phyloP scores from a whole-genome alignment of 2,888 invertebrate genomes.

The Barypeithes pellucidus region DNA sequence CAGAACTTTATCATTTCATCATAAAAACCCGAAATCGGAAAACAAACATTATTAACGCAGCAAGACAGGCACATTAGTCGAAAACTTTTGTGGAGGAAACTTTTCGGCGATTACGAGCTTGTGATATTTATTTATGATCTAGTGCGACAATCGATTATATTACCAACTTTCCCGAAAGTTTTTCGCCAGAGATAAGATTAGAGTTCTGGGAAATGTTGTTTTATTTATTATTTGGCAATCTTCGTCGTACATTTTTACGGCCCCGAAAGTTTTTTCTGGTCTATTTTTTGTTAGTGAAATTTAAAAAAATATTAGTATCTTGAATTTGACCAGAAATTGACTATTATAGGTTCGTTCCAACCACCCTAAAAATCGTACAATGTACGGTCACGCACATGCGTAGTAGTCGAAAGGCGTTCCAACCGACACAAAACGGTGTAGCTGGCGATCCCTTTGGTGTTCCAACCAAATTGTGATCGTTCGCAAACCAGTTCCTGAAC shows the following conservation, averaged over 20 bases:
- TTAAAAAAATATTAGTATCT: too few species aligned
- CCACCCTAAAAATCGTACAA: too few species aligned
- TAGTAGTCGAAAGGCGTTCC: too few species aligned
- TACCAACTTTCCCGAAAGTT: constrained; percentile 41
- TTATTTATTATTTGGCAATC: constrained; percentile 47
- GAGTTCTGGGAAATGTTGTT: constrained; percentile 41
- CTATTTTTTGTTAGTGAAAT: too few species aligned
- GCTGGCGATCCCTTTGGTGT: too few species aligned
- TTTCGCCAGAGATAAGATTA: constrained; percentile 30
- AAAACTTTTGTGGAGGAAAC: constrained; percentile 40
- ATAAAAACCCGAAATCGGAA: constrained; percentile 44
- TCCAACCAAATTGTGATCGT: too few species aligned
- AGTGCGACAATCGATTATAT: constrained; percentile 53
- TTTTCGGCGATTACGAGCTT: constrained; percentile 50
- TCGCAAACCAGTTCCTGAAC: too few species aligned
- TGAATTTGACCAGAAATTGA: too few species aligned
- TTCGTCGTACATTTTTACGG: constrained; percentile 7
- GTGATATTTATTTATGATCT: constrained; percentile 55
- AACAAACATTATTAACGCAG: constrained; percentile 51
- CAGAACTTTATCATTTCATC: constrained; percentile 32
- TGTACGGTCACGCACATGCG: too few species aligned
- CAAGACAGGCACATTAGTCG: constrained; percentile 37
- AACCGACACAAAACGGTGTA: too few species aligned
- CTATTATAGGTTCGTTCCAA: too few species aligned
- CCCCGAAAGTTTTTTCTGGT: neutral